These are phyloP conservation scores for Notocelia uddmanniana DNA, from an alignment of 2,888 invertebrate species.

Conservation along the genomic window DNA sequence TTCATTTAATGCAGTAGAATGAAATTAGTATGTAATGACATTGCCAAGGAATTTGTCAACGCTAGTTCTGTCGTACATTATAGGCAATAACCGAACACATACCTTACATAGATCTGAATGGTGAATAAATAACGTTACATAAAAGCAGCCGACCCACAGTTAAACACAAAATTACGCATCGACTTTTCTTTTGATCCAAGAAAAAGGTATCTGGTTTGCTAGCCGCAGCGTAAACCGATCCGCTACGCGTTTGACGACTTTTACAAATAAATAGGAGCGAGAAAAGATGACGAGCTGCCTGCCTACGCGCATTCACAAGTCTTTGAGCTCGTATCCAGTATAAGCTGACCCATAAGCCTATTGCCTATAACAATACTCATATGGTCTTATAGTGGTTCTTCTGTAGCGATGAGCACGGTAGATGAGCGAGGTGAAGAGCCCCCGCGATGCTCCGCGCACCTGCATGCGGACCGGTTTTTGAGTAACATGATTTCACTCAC, in stretches of 20 bases:
- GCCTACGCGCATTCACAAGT: neutral
- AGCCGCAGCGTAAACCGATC: slow-evolving; percentile 25
- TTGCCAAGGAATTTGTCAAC: no score
- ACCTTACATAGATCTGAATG: neutral
- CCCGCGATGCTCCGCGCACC: slow-evolving; percentile 67
- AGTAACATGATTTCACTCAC: slow-evolving; percentile 79
- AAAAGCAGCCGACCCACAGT: neutral
- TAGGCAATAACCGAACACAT: neutral
- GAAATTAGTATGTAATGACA: no score
- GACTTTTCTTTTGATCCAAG: slow-evolving; percentile 34
- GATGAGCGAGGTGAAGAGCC: neutral
- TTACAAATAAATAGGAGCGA: slow-evolving; percentile 41
- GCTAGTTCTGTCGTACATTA: neutral
- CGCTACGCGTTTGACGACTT: slow-evolving; percentile 38
- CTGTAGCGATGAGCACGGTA: neutral
- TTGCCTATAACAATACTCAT: neutral
- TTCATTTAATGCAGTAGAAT: no score
- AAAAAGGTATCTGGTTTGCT: slow-evolving; percentile 27
- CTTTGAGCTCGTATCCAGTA: neutral
- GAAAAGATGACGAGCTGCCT: slow-evolving; percentile 51
- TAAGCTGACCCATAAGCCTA: slow-evolving; percentile 1
- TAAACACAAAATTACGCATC: slow-evolving; percentile 13
- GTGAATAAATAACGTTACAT: neutral
- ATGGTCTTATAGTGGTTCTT: neutral
- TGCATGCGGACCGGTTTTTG: slow-evolving; percentile 77